A percentile compares a stretch with the other conserved stretches of the same genome.
Evolutionary conservation across 37 sponge, comb jelly and placozoan genomes (phyloP).

Genomic region (Geodia barretti): DNA sequence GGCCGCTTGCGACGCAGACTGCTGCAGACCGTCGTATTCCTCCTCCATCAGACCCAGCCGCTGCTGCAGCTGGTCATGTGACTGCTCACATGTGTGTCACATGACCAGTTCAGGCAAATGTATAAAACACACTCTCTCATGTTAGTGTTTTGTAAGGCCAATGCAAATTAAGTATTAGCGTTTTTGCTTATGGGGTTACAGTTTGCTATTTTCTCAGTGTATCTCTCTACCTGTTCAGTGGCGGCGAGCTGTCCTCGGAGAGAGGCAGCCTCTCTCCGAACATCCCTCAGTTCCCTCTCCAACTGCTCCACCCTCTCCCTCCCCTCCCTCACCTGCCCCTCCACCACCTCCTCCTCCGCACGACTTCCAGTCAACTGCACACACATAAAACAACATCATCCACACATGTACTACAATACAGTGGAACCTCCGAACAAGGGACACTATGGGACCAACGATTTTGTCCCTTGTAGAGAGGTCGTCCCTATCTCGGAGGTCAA

Average conservation of each 20-base stretch:
- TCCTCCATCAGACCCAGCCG: slow-evolving; percentile 26
- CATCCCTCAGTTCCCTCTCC: slow-evolving; percentile 3
- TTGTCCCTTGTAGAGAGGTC: no score
- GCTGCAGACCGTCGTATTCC: slow-evolving; percentile 17
- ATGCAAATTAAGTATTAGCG: neutral
- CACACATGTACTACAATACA: neutral
- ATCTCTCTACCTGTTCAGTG: slow-evolving; percentile 23
- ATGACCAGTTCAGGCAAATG: no score
- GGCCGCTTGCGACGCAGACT: slow-evolving; percentile 8
- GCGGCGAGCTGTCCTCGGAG: slow-evolving; percentile 10
- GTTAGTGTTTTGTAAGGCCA: neutral
- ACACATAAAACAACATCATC: neutral
- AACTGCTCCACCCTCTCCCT: neutral
- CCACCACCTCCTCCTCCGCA: neutral
- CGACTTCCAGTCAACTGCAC: slow-evolving; percentile 13
- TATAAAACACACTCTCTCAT: no score
- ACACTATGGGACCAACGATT: neutral
- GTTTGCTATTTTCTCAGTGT: neutral
- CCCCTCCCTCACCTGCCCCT: slow-evolving; percentile 19
- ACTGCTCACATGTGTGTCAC: neutral
- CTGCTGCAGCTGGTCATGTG: neutral
- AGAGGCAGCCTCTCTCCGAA: slow-evolving; percentile 10
- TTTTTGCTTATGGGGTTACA: neutral
- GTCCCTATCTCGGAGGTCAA: no score
- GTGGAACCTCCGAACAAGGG: neutral